Conservation (phyloP, 2,888 invertebrate genomes). For the Epinotia ramella region DNA sequence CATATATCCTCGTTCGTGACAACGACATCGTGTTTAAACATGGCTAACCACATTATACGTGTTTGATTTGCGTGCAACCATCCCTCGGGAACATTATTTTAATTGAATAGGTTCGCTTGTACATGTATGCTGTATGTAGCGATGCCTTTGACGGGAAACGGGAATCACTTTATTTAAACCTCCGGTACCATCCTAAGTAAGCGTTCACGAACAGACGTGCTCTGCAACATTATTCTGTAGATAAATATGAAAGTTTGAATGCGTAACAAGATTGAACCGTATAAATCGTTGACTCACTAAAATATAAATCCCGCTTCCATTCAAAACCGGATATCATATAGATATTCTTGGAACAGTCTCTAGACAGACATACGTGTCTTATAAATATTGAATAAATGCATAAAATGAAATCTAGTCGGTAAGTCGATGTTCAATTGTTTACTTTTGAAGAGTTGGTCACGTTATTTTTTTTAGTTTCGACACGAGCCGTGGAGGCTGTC, state of each 20-base stretch:
- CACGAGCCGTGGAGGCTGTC: conserved; percentile 8
- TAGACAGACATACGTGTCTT: background rate
- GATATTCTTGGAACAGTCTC: background rate
- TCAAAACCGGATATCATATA: conserved; percentile 12
- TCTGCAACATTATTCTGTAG: background rate
- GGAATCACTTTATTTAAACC: background rate
- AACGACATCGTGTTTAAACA: background rate
- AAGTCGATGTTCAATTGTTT: conserved; percentile 20
- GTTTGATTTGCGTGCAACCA: conserved; percentile 11
- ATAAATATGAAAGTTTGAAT: conserved; percentile 27
- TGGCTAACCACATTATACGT: background rate
- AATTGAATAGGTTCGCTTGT: background rate
- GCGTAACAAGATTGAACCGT: background rate
- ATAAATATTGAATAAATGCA: conserved; percentile 7
- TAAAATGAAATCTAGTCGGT: background rate
- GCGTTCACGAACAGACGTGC: background rate
- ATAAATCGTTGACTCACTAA: conserved; percentile 12
- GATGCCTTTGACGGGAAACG: background rate
- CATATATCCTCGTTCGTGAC: background rate
- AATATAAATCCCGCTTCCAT: background rate
- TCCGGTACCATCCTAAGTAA: background rate
- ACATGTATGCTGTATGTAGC: background rate
- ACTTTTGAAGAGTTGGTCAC: conserved; percentile 24
- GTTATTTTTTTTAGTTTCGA: conserved; percentile 33
- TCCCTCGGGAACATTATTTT: background rate